Conservation (phyloP, 2,888 invertebrate species). For the Antheraea yamamai region DNA sequence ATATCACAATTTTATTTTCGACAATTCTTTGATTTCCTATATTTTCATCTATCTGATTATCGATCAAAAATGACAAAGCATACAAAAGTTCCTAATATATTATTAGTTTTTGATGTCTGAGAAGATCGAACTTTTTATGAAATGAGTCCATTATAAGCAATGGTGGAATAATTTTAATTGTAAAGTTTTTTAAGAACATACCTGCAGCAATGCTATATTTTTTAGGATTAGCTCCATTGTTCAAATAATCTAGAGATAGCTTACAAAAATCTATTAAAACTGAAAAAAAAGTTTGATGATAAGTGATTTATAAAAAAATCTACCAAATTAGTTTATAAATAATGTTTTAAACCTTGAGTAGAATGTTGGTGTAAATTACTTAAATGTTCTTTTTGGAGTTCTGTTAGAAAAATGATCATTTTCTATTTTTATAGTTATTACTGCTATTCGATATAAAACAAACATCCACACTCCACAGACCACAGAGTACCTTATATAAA, state of each 20-base stretch:
- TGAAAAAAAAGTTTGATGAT: slow-evolving; percentile 52
- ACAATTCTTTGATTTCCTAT: not conserved
- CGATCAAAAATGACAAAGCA: too few species aligned
- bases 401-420: slow-evolving; percentile 76
- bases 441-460: not conserved
- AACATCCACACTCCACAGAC: too few species aligned
- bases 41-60: not conserved
- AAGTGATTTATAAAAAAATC: not conserved
- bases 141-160: too few species aligned
- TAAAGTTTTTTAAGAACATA: slow-evolving; percentile 44
- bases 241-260: slow-evolving; percentile 84
- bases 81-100: too few species aligned
- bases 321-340: not conserved
- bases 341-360: slow-evolving; percentile 52
- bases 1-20: too few species aligned
- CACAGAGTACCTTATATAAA: too few species aligned
- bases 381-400: slow-evolving; percentile 73
- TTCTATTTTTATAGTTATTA: not conserved
- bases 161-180: too few species aligned
- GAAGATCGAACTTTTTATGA: too few species aligned
- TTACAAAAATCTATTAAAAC: slow-evolving; percentile 88
- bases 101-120: too few species aligned
- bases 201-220: slow-evolving; percentile 84
- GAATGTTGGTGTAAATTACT: slow-evolving; percentile 63
- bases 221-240: slow-evolving; percentile 85